A percentile compares a stretch with the other conserved stretches of the same genome.
These are phyloP conservation scores for Ernsta delagoae DNA, from an alignment of 2,888 invertebrate genomes.

Conservation along the genomic window DNA sequence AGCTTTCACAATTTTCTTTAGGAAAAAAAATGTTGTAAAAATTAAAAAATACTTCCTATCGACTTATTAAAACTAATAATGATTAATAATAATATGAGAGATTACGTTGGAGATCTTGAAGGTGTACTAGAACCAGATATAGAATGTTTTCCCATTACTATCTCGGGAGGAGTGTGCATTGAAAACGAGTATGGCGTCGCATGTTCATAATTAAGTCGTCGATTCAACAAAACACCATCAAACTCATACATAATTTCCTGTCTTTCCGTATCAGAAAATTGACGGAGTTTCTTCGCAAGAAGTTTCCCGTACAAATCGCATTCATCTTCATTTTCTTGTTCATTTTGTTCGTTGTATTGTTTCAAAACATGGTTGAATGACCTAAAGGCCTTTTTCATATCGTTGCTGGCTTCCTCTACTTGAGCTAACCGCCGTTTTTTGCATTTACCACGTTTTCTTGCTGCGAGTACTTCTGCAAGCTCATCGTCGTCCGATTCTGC, in stretches of 20 bases:
- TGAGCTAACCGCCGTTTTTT: slow-evolving; percentile 23
- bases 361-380: slow-evolving; percentile 26
- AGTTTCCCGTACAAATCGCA: slow-evolving; percentile 35
- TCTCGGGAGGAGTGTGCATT: slow-evolving; percentile 23
- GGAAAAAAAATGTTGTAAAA: no score
- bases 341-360: slow-evolving; percentile 26
- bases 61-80: no score
- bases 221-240: slow-evolving; percentile 32
- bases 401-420: slow-evolving; percentile 20
- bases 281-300: slow-evolving; percentile 31
- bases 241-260: slow-evolving; percentile 38
- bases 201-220: slow-evolving; percentile 16
- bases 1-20: no score
- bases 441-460: slow-evolving; percentile 15
- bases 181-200: slow-evolving; percentile 14
- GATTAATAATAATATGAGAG: not conserved
- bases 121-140: slow-evolving; percentile 29
- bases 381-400: slow-evolving; percentile 32
- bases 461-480: slow-evolving; percentile 6
- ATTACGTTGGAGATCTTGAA: slow-evolving; percentile 21
- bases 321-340: slow-evolving; percentile 34
- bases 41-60: no score
- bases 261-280: slow-evolving; percentile 36
- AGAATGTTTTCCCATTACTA: slow-evolving; percentile 25
- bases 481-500: slow-evolving; percentile 20